Evolutionary conservation across 1,140 invertebrate species (phyloP).

Genomic region (Trypoxylus dichotomus): DNA sequence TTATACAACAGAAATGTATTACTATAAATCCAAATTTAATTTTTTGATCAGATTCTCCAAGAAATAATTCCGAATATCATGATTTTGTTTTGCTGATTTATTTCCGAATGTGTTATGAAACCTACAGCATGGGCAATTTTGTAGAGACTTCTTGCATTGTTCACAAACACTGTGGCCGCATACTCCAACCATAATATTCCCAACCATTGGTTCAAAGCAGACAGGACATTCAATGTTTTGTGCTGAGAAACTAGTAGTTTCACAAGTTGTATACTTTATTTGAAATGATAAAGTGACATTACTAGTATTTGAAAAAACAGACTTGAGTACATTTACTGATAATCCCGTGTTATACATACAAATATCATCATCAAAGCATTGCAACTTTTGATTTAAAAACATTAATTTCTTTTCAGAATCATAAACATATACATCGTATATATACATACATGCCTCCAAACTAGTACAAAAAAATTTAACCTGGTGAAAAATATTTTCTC

Average conservation of each 20-base stretch:
- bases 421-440: not conserved
- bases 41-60: not conserved
- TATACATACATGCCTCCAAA: not conserved
- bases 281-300: not conserved
- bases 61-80: not conserved
- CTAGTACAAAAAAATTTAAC: not conserved
- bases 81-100: not conserved
- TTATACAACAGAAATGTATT: not conserved
- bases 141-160: not conserved
- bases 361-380: not conserved
- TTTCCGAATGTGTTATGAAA: not conserved
- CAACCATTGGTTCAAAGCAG: not conserved
- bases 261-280: not conserved
- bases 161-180: conserved; percentile 1
- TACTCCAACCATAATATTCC: not conserved
- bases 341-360: not conserved
- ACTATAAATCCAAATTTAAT: not conserved
- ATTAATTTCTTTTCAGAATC: not conserved
- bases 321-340: not conserved
- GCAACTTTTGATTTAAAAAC: conserved; percentile 6
- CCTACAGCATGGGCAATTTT: not conserved
- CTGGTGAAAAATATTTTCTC: not conserved
- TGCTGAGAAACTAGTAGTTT: not conserved
- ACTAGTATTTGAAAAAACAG: not conserved
- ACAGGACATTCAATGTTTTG: conserved; percentile 2